These are phyloP conservation scores for Charanyca ferruginea DNA, from an alignment of 2,888 invertebrate genomes.

Conservation along the genomic window DNA sequence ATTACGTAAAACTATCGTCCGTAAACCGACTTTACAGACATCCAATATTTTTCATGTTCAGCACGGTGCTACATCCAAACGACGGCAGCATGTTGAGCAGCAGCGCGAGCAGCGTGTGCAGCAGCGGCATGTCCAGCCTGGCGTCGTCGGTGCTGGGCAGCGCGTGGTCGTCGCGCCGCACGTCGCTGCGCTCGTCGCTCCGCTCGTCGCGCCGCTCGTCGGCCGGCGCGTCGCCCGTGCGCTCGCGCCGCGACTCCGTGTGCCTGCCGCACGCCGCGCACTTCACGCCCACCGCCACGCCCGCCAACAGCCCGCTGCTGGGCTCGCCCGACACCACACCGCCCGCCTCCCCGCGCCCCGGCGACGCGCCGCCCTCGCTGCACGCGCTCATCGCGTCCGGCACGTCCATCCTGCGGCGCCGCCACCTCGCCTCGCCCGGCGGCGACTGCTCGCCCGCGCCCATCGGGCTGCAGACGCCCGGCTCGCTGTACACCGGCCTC, in stretches of 20 bases:
- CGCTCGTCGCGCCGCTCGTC: conserved; percentile 90
- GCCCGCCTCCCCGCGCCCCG: conserved; percentile 93
- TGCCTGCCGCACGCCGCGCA: conserved; percentile 93
- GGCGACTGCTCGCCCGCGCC: conserved; percentile 92
- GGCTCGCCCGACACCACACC: conserved; percentile 91
- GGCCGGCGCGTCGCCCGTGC: conserved; percentile 88
- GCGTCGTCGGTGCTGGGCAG: conserved; percentile 86
- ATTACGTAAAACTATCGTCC: no score
- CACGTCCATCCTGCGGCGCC: conserved; percentile 87
- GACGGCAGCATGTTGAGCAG: conserved; percentile 94
- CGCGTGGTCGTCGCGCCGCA: conserved; percentile 92
- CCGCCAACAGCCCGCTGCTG: conserved; percentile 95
- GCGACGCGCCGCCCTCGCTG: conserved; percentile 87
- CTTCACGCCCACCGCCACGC: conserved; percentile 96
- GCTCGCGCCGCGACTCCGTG: conserved; percentile 95
- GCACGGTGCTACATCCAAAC: conserved; percentile 97
- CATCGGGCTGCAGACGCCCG: conserved; percentile 91
- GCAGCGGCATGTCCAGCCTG: conserved; percentile 91
- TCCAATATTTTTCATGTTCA: conserved; percentile 70
- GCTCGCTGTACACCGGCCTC: conserved; percentile 92
- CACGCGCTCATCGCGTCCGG: conserved; percentile 90
- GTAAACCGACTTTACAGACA: no score
- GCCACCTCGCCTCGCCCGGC: conserved; percentile 90
- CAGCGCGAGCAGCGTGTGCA: conserved; percentile 92
- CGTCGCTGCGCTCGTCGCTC: conserved; percentile 91